Evolutionary conservation across 2,888 invertebrate genomes (phyloP).

Genomic region (Andrena haemorrhoa): DNA sequence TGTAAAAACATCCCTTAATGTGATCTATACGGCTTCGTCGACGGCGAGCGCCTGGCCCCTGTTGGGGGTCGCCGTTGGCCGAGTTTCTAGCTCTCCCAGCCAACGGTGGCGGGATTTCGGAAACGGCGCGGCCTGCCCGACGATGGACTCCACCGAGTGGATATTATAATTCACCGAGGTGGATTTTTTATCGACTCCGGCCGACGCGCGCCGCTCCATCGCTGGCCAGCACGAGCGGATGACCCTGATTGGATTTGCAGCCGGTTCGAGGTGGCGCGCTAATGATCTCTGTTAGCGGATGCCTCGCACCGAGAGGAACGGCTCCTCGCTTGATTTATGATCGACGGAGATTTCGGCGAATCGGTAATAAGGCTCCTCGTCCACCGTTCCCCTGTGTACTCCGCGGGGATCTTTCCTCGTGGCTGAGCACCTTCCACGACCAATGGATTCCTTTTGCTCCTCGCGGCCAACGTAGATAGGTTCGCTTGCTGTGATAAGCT

Average conservation of each 20-base stretch:
- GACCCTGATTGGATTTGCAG: constrained; percentile 63
- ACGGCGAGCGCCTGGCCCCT: constrained; percentile 31
- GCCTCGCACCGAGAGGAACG: constrained; percentile 61
- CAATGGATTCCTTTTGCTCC: neutral
- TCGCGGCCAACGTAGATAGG: neutral
- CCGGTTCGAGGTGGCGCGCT: constrained; percentile 67
- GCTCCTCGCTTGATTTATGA: constrained; percentile 65
- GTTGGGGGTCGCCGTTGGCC: neutral
- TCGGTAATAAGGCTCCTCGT: constrained; percentile 50
- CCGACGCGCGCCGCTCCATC: constrained; percentile 38
- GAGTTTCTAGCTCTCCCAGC: neutral
- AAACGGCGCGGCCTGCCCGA: constrained; percentile 15
- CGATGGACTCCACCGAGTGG: constrained; percentile 6
- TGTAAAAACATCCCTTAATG: constrained; percentile 82
- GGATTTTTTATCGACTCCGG: constrained; percentile 53
- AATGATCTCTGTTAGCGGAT: constrained; percentile 71
- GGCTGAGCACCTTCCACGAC: neutral
- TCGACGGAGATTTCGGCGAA: constrained; percentile 57
- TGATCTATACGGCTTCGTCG: constrained; percentile 78
- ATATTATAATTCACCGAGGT: constrained; percentile 41
- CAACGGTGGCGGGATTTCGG: neutral
- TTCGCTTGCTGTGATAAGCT: too few relatives aligned
- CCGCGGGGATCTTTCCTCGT: neutral
- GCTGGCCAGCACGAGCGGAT: constrained; percentile 54
- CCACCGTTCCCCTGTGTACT: constrained; percentile 28